Evolutionary conservation across 2,113 vertebrate species (phyloP).

Genomic region (Piaya cayana): DNA sequence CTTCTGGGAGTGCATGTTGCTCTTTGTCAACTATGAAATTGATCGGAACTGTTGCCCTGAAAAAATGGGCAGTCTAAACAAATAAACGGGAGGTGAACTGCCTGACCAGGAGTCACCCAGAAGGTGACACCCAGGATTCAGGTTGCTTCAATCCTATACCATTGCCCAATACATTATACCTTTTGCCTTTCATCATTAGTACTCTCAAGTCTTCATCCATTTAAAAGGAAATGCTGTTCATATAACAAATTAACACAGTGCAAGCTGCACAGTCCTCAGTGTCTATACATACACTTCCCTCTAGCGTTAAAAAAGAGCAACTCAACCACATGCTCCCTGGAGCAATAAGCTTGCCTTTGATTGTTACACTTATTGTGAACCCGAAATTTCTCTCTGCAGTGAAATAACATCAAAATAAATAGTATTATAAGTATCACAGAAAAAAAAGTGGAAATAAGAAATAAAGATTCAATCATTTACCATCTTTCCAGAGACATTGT

Average conservation of each 20-base stretch:
- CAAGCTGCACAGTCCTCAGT: not conserved
- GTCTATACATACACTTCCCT: constrained; percentile 62
- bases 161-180: accelerated
- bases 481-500: not conserved
- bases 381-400: not conserved
- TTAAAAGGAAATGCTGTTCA: not conserved
- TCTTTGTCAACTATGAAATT: not conserved
- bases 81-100: not conserved
- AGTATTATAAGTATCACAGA: not conserved
- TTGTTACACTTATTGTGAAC: not conserved
- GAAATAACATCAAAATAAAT: not conserved
- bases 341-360: not conserved
- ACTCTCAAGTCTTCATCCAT: not conserved
- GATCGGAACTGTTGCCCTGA: not conserved
- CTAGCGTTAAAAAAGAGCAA: constrained; percentile 57
- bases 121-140: not conserved
- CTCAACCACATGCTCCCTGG: not conserved
- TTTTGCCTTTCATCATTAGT: not conserved
- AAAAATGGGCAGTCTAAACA: not conserved
- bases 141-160: not conserved
- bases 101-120: not conserved
- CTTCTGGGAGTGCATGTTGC: not conserved
- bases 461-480: not conserved
- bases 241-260: not conserved
- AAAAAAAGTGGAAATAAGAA: not conserved